These are phyloP conservation scores for Phyto melanocephala DNA, from an alignment of 2,888 invertebrate species.

Conservation along the genomic window DNA sequence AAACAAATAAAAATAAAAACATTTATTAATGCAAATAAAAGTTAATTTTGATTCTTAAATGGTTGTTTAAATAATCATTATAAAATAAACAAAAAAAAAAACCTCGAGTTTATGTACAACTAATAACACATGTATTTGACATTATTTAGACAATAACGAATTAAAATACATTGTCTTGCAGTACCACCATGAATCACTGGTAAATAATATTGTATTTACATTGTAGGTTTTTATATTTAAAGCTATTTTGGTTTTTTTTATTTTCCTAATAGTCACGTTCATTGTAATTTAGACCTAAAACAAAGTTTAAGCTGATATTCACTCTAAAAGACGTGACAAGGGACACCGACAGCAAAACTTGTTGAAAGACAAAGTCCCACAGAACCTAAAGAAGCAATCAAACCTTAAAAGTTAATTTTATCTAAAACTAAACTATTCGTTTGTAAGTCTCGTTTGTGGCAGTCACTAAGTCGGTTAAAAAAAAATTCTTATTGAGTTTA, in stretches of 20 bases:
- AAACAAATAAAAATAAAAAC: too few species aligned
- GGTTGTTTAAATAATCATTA: neutral
- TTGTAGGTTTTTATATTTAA: neutral
- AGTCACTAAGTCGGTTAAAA: slow-evolving; percentile 3
- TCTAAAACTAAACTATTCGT: slow-evolving; percentile 17
- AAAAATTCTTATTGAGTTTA: slow-evolving; percentile 44
- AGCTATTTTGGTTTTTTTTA: neutral
- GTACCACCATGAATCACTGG: slow-evolving; percentile 45
- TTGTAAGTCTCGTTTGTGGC: neutral
- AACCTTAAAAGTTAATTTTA: slow-evolving; percentile 25
- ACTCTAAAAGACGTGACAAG: slow-evolving; percentile 53
- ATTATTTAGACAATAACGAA: slow-evolving; percentile 48
- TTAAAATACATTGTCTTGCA: slow-evolving; percentile 46
- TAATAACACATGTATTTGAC: slow-evolving; percentile 55
- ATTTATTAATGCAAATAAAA: too few species aligned
- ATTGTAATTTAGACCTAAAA: slow-evolving; percentile 56
- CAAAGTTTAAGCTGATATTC: slow-evolving; percentile 54
- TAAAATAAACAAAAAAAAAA: neutral
- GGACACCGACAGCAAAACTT: slow-evolving; percentile 15
- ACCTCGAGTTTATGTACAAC: slow-evolving; percentile 12
- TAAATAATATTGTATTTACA: too few species aligned
- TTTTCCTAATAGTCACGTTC: slow-evolving; percentile 56
- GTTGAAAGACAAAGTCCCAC: neutral
- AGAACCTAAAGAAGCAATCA: slow-evolving; percentile 5
- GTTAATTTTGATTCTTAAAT: too few species aligned